These are phyloP conservation scores for Pogonus chalceus DNA, from an alignment of 1,140 invertebrate species.

Conservation along the genomic window DNA sequence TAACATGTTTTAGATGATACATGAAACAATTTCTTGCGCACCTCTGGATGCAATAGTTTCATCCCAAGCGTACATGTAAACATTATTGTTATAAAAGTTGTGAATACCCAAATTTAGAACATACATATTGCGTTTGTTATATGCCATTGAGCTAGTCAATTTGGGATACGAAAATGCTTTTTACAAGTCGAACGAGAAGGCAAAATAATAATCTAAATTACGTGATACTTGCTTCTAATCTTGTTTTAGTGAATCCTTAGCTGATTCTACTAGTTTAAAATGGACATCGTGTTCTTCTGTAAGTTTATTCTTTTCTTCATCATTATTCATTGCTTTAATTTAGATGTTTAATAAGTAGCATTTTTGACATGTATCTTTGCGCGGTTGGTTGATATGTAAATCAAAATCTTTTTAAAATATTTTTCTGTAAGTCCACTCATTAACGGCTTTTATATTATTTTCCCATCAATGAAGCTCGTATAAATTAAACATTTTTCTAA, in stretches of 20 bases:
- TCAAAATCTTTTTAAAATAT: constrained; percentile 16
- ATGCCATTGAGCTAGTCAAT: constrained; percentile 15
- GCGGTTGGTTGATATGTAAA: constrained; percentile 15
- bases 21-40: constrained; percentile 13
- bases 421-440: constrained; percentile 15
- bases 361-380: constrained; percentile 18
- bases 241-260: constrained; percentile 10
- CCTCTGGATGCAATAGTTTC: constrained; percentile 14
- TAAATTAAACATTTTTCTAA: constrained; percentile 16
- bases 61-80: too few relatives aligned
- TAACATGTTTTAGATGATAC: too few relatives aligned
- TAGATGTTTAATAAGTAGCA: too few relatives aligned
- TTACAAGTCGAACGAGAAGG: too few relatives aligned
- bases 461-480: constrained; percentile 14
- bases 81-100: constrained; percentile 14
- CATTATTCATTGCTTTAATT: constrained; percentile 3
- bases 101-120: constrained; percentile 19
- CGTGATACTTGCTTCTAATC: constrained; percentile 9
- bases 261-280: constrained; percentile 17
- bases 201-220: constrained; percentile 12
- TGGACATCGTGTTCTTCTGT: constrained; percentile 15
- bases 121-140: constrained; percentile 21
- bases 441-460: constrained; percentile 13
- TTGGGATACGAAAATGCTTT: constrained; percentile 19
- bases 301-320: constrained; percentile 14